Conservation (phyloP, 2,888 invertebrate genomes). For the Phyllotreta striolata region DNA sequence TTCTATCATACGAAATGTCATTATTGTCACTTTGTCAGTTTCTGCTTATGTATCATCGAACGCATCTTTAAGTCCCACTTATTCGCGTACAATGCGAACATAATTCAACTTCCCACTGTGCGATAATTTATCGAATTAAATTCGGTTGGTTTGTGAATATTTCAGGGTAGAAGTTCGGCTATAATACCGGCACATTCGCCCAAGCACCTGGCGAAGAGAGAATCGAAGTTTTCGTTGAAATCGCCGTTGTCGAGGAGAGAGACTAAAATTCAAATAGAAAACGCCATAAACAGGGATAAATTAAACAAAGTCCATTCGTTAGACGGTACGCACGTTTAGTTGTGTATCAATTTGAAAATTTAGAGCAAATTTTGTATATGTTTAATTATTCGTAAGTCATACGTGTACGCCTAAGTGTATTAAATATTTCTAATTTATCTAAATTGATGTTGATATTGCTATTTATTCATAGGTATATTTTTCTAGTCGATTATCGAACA, state of each 20-base stretch:
- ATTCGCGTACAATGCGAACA: too few species aligned
- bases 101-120: too few species aligned
- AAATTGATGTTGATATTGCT: too few species aligned
- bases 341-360: slow-evolving; percentile 9
- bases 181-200: slow-evolving; percentile 55
- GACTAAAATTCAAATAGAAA: slow-evolving; percentile 52
- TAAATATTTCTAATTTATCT: background rate
- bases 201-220: slow-evolving; percentile 53
- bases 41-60: too few species aligned
- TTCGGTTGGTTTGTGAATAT: background rate
- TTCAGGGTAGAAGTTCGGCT: slow-evolving; percentile 44
- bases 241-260: slow-evolving; percentile 57
- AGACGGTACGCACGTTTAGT: slow-evolving; percentile 54
- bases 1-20: too few species aligned
- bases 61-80: too few species aligned
- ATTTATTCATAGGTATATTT: too few species aligned
- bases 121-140: too few species aligned
- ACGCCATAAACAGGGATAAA: slow-evolving; percentile 44
- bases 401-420: background rate
- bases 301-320: slow-evolving; percentile 50
- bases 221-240: slow-evolving; percentile 56
- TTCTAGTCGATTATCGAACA: too few species aligned
- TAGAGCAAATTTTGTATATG: slow-evolving; percentile 5
- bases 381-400: background rate
- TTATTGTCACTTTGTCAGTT: too few species aligned